A percentile compares a stretch with the other conserved stretches of the same genome.
These are phyloP conservation scores for Planococcus citri DNA, from an alignment of 1,140 invertebrate species.

Conservation along the genomic window DNA sequence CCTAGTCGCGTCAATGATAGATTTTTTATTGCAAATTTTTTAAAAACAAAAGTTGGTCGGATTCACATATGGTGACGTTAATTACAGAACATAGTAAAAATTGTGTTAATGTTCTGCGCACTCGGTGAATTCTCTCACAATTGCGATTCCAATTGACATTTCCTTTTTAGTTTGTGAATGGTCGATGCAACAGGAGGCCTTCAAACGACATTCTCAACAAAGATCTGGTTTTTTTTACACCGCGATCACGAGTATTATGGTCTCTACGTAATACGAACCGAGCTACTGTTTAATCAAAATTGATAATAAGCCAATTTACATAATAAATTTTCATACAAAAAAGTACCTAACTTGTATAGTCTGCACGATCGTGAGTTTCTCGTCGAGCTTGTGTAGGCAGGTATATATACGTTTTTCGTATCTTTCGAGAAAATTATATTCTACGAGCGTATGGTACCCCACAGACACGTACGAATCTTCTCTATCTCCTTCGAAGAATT, in stretches of 20 bases:
- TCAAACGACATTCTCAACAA: neutral
- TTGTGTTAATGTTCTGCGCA: neutral
- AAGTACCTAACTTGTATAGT: no score
- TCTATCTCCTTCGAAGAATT: no score
- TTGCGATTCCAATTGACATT: neutral
- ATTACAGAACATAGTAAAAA: neutral
- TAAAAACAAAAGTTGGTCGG: neutral
- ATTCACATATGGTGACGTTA: neutral
- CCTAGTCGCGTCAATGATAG: neutral
- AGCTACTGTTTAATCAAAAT: neutral
- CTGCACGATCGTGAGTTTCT: no score
- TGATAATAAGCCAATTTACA: neutral
- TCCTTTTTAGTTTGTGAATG: neutral
- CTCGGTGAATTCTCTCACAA: slow-evolving; percentile 6
- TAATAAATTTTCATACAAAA: no score
- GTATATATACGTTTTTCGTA: no score
- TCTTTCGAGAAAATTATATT: no score
- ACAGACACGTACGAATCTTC: no score
- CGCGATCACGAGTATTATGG: no score
- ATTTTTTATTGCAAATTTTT: no score
- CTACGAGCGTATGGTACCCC: no score
- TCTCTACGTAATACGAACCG: neutral
- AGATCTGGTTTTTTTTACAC: neutral
- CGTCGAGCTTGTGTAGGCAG: no score
- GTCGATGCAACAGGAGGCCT: neutral